Base-by-base conservation (phyloP, 2,797 vertebrate genomes). In the Lagodon rhomboides region DNA sequence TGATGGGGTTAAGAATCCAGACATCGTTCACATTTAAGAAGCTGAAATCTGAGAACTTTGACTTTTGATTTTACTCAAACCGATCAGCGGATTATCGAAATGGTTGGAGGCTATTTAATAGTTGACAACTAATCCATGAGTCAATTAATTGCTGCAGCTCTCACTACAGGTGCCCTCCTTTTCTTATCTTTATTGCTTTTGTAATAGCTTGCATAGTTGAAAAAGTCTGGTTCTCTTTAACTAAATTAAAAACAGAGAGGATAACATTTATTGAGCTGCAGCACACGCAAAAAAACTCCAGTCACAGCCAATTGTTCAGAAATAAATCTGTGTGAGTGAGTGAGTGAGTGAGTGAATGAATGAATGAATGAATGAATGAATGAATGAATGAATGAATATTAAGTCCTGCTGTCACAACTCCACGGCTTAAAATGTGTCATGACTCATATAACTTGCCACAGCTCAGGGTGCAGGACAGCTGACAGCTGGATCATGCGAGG, bases 401-500 rank as follows among this genome's bases (percentile, higher is more conserved):
- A 27, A 49, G 9, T 65, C n/a, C 17, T 64, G 46, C 53, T 34
- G 68, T 76, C 77, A 76, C 54, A 72, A 12, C 38, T 74, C 27
- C 17, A 70, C 18, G 20, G 67, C 18, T 66, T 73, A 13, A 68
- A 66, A 41, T 34, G 54, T 20, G 50, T 12, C 30, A 46, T 71
- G 63, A 59, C 23, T 84, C 61, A 54, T 41, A 25, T 17, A 25
- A 53, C 18, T 46, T 67, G 34, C 43, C n/a, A 16, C 43, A 43
- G 78, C 69, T 82, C 73, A 71, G 53, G 18, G 50, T 44, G 68
- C 74, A 78, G 74, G 66, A 69, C 77, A 73, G 68, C 77, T 72
- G 77, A 78, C 68, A 82, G 75, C 79, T 85, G 74, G 64, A 87
- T 80, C 75, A 67, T 56, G 60, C 1, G 46, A 79, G 73, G 73